These are phyloP conservation scores for Herpailurus yagouaroundi DNA, from an alignment of 2,113 vertebrate species.

Conservation along the genomic window DNA sequence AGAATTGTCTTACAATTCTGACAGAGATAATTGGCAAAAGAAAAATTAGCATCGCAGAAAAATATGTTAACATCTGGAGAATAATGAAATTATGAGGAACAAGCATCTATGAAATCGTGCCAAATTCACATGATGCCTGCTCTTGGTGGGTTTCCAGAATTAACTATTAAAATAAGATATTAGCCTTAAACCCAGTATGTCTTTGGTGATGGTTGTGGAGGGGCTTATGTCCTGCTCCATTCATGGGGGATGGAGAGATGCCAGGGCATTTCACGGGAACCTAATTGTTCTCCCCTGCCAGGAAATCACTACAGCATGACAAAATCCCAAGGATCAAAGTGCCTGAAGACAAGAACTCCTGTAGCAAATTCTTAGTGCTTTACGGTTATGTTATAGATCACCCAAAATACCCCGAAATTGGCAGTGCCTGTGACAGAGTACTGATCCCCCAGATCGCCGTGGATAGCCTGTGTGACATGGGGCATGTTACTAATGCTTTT, in stretches of 20 bases:
- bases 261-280: conserved; percentile 61
- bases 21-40: conserved; percentile 74
- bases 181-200: conserved; percentile 62
- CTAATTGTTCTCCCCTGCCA: conserved; percentile 70
- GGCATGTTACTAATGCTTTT: background rate
- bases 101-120: conserved; percentile 69
- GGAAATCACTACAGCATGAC: conserved; percentile 59
- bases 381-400: background rate
- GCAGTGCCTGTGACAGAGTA: background rate
- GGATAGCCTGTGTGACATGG: background rate
- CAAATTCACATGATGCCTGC: conserved; percentile 68
- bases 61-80: conserved; percentile 81
- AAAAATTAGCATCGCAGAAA: conserved; percentile 73
- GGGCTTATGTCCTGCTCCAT: background rate
- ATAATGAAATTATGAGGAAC: conserved; percentile 76
- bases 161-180: conserved; percentile 67
- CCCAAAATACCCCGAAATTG: background rate
- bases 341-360: conserved; percentile 41
- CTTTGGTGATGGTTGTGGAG: conserved; percentile 33
- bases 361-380: background rate
- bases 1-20: conserved; percentile 37
- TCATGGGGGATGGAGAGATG: conserved; percentile 44
- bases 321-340: conserved; percentile 64
- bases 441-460: accelerated
- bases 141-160: conserved; percentile 75